Percentiles rank a stretch among this genome's conserved stretches.
phyloP scores from a whole-genome alignment of 2,113 vertebrate species.

The Nettapus auritus region DNA sequence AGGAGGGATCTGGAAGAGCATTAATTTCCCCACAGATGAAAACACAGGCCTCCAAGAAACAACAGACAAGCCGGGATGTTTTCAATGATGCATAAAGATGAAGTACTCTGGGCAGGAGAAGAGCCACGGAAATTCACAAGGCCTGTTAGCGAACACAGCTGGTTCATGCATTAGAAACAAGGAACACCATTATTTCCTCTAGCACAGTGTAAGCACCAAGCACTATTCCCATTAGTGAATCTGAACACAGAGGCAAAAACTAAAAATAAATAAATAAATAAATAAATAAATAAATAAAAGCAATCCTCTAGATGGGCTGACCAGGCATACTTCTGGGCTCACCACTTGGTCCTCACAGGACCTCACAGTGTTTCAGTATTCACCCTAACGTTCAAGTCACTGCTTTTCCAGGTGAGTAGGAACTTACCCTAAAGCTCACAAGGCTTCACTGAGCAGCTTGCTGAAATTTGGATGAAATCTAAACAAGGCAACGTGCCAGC shows the following conservation, averaged over 20 bases:
- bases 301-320: neutral
- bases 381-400: neutral
- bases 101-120: neutral
- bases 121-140: neutral
- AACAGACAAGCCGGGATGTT: neutral
- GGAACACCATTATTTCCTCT: accelerated
- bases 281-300: neutral
- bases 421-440: accelerated
- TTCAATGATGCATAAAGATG: neutral
- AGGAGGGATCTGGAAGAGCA: neutral
- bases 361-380: neutral
- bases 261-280: neutral
- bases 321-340: neutral
- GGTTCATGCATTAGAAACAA: neutral
- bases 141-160: accelerated
- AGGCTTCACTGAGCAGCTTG: neutral
- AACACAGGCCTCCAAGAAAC: neutral
- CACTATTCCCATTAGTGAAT: neutral
- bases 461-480: neutral
- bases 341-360: accelerated
- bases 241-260: neutral
- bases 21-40: neutral
- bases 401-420: neutral
- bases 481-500: neutral
- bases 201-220: neutral